phyloP scores from a whole-genome alignment of 2,113 vertebrate species.

The Galemys pyrenaicus region DNA sequence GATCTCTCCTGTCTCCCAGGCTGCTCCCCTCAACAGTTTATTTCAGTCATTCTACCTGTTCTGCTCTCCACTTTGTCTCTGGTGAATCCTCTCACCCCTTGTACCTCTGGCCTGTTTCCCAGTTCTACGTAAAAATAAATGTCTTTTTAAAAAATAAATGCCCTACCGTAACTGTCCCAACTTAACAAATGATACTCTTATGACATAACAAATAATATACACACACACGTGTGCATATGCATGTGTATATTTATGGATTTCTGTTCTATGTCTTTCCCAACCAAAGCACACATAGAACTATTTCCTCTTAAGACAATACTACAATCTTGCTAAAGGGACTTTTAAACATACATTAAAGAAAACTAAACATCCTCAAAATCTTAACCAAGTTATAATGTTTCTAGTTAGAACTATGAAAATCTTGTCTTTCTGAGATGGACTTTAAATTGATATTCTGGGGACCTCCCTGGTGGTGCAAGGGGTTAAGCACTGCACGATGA shows the following conservation, averaged over 20 bases:
- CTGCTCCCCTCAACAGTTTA: no score
- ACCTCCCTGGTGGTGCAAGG: no score
- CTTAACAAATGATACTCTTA: conserved; percentile 9
- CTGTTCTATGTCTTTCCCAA: not conserved
- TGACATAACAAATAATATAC: no score
- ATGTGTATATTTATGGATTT: not conserved
- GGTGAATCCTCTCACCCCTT: no score
- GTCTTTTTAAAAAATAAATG: not conserved
- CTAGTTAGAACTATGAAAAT: not conserved
- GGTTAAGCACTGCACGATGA: no score
- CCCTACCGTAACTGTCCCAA: not conserved
- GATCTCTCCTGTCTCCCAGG: no score
- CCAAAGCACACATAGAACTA: not conserved
- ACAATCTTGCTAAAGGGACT: not conserved
- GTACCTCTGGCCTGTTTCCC: no score
- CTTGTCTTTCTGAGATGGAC: not conserved
- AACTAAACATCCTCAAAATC: not conserved
- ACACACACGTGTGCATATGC: no score
- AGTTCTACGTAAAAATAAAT: not conserved
- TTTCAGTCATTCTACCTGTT: no score
- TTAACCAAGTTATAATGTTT: not conserved
- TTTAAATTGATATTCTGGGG: not conserved
- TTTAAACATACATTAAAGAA: not conserved
- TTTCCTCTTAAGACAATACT: not conserved
- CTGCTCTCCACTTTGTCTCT: no score